A percentile compares a stretch with the other conserved stretches of the same genome.
These are phyloP conservation scores for Bufo gargarizans DNA, from an alignment of 2,113 vertebrate species.

Conservation along the genomic window DNA sequence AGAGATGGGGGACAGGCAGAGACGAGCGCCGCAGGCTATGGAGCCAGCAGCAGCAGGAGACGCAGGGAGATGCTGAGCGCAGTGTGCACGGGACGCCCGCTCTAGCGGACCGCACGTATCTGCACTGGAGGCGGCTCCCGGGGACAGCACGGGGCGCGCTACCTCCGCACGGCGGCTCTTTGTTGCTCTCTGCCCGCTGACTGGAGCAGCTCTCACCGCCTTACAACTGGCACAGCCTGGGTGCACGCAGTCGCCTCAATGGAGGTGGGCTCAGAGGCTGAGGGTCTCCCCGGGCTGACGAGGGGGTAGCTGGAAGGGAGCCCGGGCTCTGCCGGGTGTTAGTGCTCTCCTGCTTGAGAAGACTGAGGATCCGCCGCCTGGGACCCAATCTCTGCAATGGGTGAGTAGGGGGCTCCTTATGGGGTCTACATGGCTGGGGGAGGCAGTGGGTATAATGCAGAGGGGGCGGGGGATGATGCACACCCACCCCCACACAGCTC, in stretches of 20 bases:
- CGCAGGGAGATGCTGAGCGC: slow-evolving; percentile 14
- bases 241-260: too few species aligned
- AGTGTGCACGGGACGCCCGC: background rate
- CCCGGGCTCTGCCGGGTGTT: slow-evolving; percentile 45
- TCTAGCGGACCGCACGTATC: background rate
- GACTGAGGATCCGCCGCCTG: slow-evolving; percentile 51
- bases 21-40: background rate
- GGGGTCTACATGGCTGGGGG: slow-evolving; percentile 22
- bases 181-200: background rate
- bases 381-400: slow-evolving; percentile 50
- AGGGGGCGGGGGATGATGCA: slow-evolving; percentile 18
- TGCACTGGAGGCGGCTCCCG: slow-evolving; percentile 7
- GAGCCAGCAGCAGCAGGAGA: slow-evolving; percentile 28
- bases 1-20: slow-evolving; percentile 41
- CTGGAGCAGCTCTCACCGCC: too few species aligned
- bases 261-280: slow-evolving; percentile 31
- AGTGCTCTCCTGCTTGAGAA: background rate
- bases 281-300: slow-evolving; percentile 40
- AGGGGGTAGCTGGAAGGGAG: slow-evolving; percentile 29
- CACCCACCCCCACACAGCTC: slow-evolving; percentile 36
- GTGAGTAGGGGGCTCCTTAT: slow-evolving; percentile 41
- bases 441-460: slow-evolving; percentile 10
- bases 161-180: background rate
- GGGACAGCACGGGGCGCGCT: background rate
- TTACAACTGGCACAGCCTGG: too few species aligned